Evolutionary conservation across 2,113 vertebrate genomes (phyloP).

Genomic region (Cyrtonyx montezumae): DNA sequence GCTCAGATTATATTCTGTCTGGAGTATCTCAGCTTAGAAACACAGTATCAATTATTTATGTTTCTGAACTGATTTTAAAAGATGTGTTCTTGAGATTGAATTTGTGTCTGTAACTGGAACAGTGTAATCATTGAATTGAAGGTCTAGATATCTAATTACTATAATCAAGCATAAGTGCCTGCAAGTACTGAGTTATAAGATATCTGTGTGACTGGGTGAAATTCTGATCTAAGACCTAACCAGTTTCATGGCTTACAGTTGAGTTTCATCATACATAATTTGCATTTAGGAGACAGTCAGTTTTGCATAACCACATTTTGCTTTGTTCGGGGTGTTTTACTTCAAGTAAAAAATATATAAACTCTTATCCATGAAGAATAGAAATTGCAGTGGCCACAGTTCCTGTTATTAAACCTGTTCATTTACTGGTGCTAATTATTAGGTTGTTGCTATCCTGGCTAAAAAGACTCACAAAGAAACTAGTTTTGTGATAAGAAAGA

Average conservation of each 20-base stretch:
- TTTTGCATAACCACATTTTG: not conserved
- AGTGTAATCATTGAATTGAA: not conserved
- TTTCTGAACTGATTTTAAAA: not conserved
- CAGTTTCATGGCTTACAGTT: not conserved
- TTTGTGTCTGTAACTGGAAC: not conserved
- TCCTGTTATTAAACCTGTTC: not conserved
- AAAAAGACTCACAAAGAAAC: not conserved
- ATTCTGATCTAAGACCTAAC: not conserved
- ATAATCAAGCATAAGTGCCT: not conserved
- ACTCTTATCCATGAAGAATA: not conserved
- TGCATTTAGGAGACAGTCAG: not conserved
- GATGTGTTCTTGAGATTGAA: not conserved
- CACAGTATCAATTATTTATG: not conserved
- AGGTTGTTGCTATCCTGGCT: not conserved
- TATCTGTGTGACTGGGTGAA: not conserved
- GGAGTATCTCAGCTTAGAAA: not conserved
- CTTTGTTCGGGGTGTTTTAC: not conserved
- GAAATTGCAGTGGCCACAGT: not conserved
- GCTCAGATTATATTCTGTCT: not conserved
- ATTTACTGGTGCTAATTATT: constrained; percentile 14
- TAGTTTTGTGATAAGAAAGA: constrained; percentile 23
- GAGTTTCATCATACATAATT: not conserved
- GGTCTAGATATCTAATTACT: not conserved
- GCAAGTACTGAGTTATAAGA: not conserved
- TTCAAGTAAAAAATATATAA: not conserved